phyloP scores from a whole-genome alignment of 2,888 invertebrate genomes.

The Mythimna lalbum region DNA sequence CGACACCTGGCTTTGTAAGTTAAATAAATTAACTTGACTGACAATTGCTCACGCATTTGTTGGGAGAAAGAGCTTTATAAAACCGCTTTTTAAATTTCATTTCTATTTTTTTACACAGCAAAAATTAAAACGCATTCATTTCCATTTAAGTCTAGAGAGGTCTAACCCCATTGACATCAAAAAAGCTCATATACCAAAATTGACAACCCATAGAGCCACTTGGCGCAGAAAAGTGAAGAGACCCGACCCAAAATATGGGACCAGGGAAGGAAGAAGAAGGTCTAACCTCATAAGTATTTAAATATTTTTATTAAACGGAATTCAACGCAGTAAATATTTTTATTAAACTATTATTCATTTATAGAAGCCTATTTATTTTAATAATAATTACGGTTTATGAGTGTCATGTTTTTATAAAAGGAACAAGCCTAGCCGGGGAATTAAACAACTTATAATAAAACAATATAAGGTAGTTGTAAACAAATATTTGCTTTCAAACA shows the following conservation, averaged over 20 bases:
- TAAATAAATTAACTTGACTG: constrained; percentile 41
- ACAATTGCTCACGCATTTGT: constrained; percentile 15
- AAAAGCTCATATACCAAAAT: no score
- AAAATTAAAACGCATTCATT: not conserved
- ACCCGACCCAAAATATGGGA: no score
- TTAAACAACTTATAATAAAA: constrained; percentile 14
- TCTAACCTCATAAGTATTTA: no score
- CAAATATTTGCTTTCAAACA: constrained; percentile 51
- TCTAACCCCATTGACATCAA: no score
- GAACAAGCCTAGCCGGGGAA: constrained; percentile 5
- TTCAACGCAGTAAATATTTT: no score
- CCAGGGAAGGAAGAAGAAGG: no score
- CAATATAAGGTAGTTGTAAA: constrained; percentile 27
- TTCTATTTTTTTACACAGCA: not conserved
- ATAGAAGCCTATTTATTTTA: not conserved
- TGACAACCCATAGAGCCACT: no score
- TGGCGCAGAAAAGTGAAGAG: no score
- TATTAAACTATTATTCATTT: not conserved
- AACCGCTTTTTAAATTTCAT: no score
- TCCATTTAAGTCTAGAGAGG: no score
- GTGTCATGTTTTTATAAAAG: constrained; percentile 22
- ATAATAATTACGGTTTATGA: constrained; percentile 5
- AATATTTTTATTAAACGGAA: no score
- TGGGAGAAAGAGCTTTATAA: constrained; percentile 1
- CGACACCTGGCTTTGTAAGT: constrained; percentile 44